These are phyloP conservation scores for Bovichtus variegatus DNA, from an alignment of 2,797 vertebrate genomes.

Conservation along the genomic window DNA sequence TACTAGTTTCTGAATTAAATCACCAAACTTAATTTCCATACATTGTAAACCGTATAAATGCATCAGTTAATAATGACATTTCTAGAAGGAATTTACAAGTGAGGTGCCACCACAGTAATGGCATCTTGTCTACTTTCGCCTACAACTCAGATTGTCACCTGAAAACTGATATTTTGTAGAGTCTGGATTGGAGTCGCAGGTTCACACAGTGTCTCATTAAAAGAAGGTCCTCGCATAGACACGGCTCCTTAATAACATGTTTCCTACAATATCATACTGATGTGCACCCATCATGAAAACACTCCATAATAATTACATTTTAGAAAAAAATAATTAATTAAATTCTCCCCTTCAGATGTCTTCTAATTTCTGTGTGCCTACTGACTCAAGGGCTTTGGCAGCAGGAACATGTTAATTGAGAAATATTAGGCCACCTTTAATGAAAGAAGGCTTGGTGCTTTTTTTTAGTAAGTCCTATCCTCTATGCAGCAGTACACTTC, in stretches of 20 bases:
- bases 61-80: too few species aligned
- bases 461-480: slow-evolving; percentile 38
- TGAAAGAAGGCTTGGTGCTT: slow-evolving; percentile 46
- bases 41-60: too few species aligned
- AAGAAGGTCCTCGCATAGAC: background rate
- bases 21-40: too few species aligned
- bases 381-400: slow-evolving; percentile 50
- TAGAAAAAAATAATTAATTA: slow-evolving; percentile 36
- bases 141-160: too few species aligned
- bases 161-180: background rate
- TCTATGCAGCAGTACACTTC: slow-evolving; percentile 46
- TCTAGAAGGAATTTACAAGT: too few species aligned
- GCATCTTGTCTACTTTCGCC: too few species aligned
- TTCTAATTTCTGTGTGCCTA: slow-evolving; percentile 30
- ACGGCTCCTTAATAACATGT: background rate
- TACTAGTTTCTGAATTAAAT: too few species aligned
- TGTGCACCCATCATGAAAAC: slow-evolving; percentile 21
- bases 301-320: slow-evolving; percentile 45
- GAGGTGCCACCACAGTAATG: too few species aligned
- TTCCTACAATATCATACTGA: background rate
- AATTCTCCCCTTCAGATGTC: slow-evolving; percentile 38
- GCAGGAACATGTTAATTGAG: slow-evolving; percentile 52
- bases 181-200: background rate
- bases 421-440: slow-evolving; percentile 64
- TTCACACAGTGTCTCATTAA: background rate